A percentile compares a stretch with the other conserved stretches of the same genome.
phyloP scores from a whole-genome alignment of 2,888 invertebrate species.

The Escarpia spicata region DNA sequence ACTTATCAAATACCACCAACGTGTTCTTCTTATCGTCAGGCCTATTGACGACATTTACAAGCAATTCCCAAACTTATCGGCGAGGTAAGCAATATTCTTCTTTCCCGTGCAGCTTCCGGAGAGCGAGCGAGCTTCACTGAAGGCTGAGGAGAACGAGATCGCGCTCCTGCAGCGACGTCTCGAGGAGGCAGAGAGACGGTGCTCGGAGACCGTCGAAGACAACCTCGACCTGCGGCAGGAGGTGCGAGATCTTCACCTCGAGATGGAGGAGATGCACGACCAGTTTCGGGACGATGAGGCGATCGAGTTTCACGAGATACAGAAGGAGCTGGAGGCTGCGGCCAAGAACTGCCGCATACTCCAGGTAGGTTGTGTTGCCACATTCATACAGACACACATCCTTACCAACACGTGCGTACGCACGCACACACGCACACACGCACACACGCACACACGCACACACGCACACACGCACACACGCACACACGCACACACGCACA shows the following conservation, averaged over 20 bases:
- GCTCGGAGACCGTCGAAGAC: conserved; percentile 94
- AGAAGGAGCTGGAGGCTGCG: conserved; percentile 94
- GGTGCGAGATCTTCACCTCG: conserved; percentile 90
- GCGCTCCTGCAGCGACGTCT: conserved; percentile 78
- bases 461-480: too few relatives aligned
- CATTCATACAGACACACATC: too few relatives aligned
- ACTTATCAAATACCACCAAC: neutral
- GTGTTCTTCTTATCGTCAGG: too few relatives aligned
- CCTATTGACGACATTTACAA: too few relatives aligned
- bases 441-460: too few relatives aligned
- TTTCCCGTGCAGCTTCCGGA: conserved; percentile 38
- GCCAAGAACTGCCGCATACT: conserved; percentile 98
- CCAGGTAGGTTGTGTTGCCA: conserved; percentile 60
- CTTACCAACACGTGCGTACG: too few relatives aligned
- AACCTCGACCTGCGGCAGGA: conserved; percentile 95
- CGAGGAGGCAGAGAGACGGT: conserved; percentile 87
- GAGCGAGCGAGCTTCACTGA: conserved; percentile 40
- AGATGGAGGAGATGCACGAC: conserved; percentile 99
- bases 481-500: too few relatives aligned
- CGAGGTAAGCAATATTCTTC: neutral
- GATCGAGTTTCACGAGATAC: conserved; percentile 88
- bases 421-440: too few relatives aligned
- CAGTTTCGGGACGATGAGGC: conserved; percentile 90
- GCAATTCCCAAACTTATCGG: neutral
- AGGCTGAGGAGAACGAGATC: conserved; percentile 43